These are phyloP conservation scores for Choloepus didactylus DNA, from an alignment of 2,797 vertebrate species.

Conservation along the genomic window DNA sequence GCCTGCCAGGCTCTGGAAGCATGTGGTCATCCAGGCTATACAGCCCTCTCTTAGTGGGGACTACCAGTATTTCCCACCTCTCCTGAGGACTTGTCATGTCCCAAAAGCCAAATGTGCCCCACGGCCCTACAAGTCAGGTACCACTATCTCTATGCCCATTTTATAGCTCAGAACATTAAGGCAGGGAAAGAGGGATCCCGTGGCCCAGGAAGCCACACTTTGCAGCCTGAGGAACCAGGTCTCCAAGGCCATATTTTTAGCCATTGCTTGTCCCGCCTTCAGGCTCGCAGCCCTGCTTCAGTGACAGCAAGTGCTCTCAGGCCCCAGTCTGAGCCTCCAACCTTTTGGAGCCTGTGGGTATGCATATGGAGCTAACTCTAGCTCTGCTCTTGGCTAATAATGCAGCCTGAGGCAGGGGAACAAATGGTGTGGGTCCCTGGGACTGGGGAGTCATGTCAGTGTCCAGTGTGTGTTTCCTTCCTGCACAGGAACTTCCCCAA, in stretches of 20 bases:
- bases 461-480: neutral
- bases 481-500: neutral
- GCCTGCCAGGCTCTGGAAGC: constrained; percentile 35
- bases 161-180: constrained; percentile 9
- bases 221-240: neutral
- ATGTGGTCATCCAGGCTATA: constrained; percentile 49
- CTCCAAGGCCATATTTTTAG: neutral
- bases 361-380: neutral
- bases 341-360: neutral
- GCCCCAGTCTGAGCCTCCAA: neutral
- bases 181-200: neutral
- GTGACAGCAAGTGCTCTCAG: neutral
- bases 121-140: neutral
- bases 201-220: neutral
- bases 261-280: neutral
- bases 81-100: neutral
- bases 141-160: neutral
- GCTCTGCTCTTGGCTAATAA: neutral
- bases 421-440: neutral
- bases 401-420: neutral
- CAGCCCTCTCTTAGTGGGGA: neutral
- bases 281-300: neutral
- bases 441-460: neutral
- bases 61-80: neutral
- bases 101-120: neutral